Evolutionary conservation across 1,140 invertebrate genomes (phyloP), one percentile per base, ranked within the genome.

Genomic region (Bilobella aurantiaca): DNA sequence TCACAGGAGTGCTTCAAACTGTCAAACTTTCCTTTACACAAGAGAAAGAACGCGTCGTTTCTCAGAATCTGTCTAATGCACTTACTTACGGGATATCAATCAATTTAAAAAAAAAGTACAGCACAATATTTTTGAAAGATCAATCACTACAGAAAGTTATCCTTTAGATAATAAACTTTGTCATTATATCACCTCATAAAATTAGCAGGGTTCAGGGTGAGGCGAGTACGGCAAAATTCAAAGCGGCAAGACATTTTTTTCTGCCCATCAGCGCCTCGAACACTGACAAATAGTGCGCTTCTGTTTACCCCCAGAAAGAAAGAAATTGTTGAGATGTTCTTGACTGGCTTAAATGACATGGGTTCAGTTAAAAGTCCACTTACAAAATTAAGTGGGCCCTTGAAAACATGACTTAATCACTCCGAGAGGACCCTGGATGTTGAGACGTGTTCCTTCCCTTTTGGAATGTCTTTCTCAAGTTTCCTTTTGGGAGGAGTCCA

Each of bases 341-440:
- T 42, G 8, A 42, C 8, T 42, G 8, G 37, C 8, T 42, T 8
- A n/a, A 23, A 14, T 53, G 49, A 53, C 49, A 53, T 18, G 49
- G 8, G 49, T 5, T 14, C 5, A 23, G 23, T 5, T 12, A 12
- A 23, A 53, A 18, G 8, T 23, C 49, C 23, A 53, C 49, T 53
- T 53, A 8, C 49, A 53, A 53, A 53, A 53, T 53, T 53, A 53
- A 53, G 49, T 53, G 49, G 25, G 49, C 49, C 49, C 23, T 53
- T 18, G 49, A 23, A 53, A 53, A 53, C 49, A 53, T 53, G 49
- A 53, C 49, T 53, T 53, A 53, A 53, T 53, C 49, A 53, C 49
- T 53, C 49, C 49, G 3, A 53, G 5, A 42, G 37, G 37, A 53
- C 49, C 25, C 3, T 53, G 49, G 49, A 53, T 53, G 49, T 53